Base-by-base conservation (phyloP, 1,140 invertebrate species). In the Adoxophyes honmai region DNA sequence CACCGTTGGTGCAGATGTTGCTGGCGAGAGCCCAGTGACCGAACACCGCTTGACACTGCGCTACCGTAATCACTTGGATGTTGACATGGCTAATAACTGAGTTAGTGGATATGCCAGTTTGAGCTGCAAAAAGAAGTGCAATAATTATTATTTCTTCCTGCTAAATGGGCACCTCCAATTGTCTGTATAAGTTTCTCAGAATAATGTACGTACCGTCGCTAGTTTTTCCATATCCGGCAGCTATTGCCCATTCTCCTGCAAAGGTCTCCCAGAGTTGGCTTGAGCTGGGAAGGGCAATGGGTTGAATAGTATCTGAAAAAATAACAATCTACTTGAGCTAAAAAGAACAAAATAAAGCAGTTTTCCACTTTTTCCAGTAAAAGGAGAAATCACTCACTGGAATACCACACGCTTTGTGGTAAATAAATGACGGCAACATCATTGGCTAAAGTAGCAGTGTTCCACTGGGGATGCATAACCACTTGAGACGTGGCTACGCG, bases 351-450 rank as follows among this genome's bases (percentile, higher is more conserved):
- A 28, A 28, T 6, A 6, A 28, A 3, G 2, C 21, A 28, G 21
- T n/a, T n/a, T n/a, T n/a, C n/a, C n/a, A n/a, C n/a, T n/a, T n/a
- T n/a, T n/a, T n/a, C n/a, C n/a, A 28, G 21, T 6, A 28, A 28
- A 3, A 28, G 6, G 21, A 3, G 2, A 28, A 28, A 28, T 28
- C 6, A 28, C 21, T 28, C 6, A 81, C 78, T 58, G 15, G 71
- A 70, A 21, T 87, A 76, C 3, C 57, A 15, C 4, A 89, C 57
- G 0, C 37, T 44, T 0, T 52, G 62, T 0, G 88, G 85, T 28
- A 90, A 59, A 33, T 78, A 74, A 7, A 90, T 78, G 10, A 90
- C 52, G 0, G 88, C 80, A 2, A 90, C 73, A 44, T 90, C 86
- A 13, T 89, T 86, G 21, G 57, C 21, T 0, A 84, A n/a, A 4